Evolutionary conservation across 2,113 vertebrate species (phyloP).

Genomic region (Oreochromis spilurus): DNA sequence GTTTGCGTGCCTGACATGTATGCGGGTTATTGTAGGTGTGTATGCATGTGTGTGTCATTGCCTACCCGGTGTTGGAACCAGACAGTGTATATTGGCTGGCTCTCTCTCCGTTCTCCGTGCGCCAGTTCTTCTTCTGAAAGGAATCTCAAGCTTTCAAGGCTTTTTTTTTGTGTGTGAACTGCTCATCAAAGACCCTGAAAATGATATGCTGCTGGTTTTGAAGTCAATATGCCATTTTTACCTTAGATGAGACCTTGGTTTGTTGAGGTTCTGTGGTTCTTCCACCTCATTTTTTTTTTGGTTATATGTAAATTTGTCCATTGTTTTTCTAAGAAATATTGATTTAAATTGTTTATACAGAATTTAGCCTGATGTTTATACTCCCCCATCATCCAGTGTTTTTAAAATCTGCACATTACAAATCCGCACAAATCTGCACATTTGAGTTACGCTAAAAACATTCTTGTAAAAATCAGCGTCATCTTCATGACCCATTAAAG

Average conservation of each 20-base stretch:
- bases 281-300: neutral
- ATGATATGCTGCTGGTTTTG: conserved; percentile 30
- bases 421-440: too few relatives aligned
- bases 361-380: neutral
- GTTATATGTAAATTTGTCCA: neutral
- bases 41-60: conserved; percentile 8
- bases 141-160: conserved; percentile 54
- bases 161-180: conserved; percentile 37
- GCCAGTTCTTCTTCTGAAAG: conserved; percentile 48
- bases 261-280: neutral
- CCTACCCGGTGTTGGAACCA: conserved; percentile 15
- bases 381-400: neutral
- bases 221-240: conserved; percentile 34
- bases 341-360: conserved; percentile 3
- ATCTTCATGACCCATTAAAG: neutral
- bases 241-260: conserved; percentile 14
- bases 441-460: neutral
- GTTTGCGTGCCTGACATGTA: neutral
- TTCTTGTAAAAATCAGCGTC: neutral
- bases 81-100: conserved; percentile 38
- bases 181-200: conserved; percentile 51
- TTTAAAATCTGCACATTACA: neutral
- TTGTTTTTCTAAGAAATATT: neutral
- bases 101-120: neutral
- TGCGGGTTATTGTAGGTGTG: neutral